Percentiles rank a stretch among this genome's conserved stretches.
phyloP scores from a whole-genome alignment of 2,888 invertebrate genomes.

The Isotomurus palustris region DNA sequence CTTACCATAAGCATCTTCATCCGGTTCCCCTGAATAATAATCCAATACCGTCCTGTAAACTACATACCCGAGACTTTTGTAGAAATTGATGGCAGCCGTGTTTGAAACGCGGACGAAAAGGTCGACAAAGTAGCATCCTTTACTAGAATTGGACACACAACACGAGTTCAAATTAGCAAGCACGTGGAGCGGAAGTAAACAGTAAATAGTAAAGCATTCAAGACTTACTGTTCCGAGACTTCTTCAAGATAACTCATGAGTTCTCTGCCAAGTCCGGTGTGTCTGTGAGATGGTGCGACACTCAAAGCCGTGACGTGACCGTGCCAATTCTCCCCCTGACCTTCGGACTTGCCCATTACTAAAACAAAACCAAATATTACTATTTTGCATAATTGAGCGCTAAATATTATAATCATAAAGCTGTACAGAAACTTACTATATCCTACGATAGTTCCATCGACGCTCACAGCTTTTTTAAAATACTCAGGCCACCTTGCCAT shows the following conservation, averaged over 20 bases:
- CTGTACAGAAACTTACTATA: slow-evolving; percentile 70
- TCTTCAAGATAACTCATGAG: slow-evolving; percentile 93
- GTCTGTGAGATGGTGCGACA: slow-evolving; percentile 88
- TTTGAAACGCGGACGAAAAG: slow-evolving; percentile 97
- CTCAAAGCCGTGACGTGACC: slow-evolving; percentile 98
- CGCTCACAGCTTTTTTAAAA: slow-evolving; percentile 94
- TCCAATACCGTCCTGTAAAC: slow-evolving; percentile 94
- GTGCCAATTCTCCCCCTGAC: slow-evolving; percentile 93
- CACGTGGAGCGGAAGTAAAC: too few relatives aligned
- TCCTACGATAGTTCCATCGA: slow-evolving; percentile 95
- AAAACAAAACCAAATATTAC: slow-evolving; percentile 47
- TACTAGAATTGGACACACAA: too few relatives aligned
- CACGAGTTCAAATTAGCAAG: too few relatives aligned
- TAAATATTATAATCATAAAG: not conserved
- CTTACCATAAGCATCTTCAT: slow-evolving; percentile 97
- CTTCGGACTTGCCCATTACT: slow-evolving; percentile 99
- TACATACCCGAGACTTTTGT: slow-evolving; percentile 89
- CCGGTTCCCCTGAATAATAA: slow-evolving; percentile 96
- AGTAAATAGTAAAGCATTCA: not conserved
- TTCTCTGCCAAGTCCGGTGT: slow-evolving; percentile 85
- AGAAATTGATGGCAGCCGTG: slow-evolving; percentile 96
- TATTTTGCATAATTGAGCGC: not conserved
- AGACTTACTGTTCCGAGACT: slow-evolving; percentile 81
- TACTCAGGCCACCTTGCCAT: slow-evolving; percentile 98
- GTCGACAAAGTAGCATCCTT: slow-evolving; percentile 95